Evolutionary conservation across 2,888 invertebrate species (phyloP).

Genomic region (Leptodirus hochenwartii): DNA sequence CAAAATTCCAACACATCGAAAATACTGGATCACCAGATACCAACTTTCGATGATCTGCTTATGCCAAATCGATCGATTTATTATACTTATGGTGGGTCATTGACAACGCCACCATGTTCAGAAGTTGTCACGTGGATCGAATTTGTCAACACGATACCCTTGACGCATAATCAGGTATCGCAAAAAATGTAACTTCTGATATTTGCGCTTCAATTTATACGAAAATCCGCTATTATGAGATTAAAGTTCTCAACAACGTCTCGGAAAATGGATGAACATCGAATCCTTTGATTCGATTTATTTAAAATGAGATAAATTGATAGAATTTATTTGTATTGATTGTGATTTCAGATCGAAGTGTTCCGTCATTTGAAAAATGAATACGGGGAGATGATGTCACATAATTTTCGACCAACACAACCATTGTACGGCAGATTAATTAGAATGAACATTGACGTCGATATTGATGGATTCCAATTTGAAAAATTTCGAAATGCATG

Average conservation of each 20-base stretch:
- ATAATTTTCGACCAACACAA: slow-evolving; percentile 71
- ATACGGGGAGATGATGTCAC: slow-evolving; percentile 44
- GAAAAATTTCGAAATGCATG: too few species aligned
- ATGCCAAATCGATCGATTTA: slow-evolving; percentile 24
- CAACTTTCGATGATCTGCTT: slow-evolving; percentile 11
- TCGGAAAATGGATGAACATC: too few species aligned
- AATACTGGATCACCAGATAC: slow-evolving; percentile 8
- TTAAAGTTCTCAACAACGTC: too few species aligned
- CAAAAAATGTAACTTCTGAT: neutral
- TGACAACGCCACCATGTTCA: slow-evolving; percentile 64
- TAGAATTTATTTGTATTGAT: neutral
- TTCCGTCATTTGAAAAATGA: slow-evolving; percentile 49
- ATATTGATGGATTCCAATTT: too few species aligned
- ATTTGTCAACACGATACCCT: slow-evolving; percentile 50
- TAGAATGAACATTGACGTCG: slow-evolving; percentile 14
- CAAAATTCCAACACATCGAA: slow-evolving; percentile 12
- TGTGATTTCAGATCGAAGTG: slow-evolving; percentile 41
- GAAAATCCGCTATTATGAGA: too few species aligned
- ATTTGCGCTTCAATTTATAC: neutral
- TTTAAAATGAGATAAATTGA: neutral
- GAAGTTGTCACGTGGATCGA: slow-evolving; percentile 68
- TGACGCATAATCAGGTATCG: slow-evolving; percentile 58
- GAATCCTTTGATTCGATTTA: too few species aligned
- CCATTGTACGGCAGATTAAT: slow-evolving; percentile 47
- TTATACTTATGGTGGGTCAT: slow-evolving; percentile 63